phyloP scores from a whole-genome alignment of 2,888 invertebrate genomes.

The Homarus gammarus region DNA sequence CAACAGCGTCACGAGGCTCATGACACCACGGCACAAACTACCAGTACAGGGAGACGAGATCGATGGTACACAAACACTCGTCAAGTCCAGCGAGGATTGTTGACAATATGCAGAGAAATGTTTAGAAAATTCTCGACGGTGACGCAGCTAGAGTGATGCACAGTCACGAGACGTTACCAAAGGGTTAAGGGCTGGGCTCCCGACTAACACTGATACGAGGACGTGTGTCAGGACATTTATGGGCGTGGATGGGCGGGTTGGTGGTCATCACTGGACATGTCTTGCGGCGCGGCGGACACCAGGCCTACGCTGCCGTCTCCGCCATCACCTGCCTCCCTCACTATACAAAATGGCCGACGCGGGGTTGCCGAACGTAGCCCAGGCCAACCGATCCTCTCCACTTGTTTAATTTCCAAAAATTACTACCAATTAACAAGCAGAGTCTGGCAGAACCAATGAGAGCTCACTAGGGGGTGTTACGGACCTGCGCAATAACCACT shows the following conservation, averaged over 20 bases:
- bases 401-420: slow-evolving; percentile 72
- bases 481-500: slow-evolving; percentile 69
- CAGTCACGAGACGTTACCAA: too few species aligned
- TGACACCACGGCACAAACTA: too few species aligned
- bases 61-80: too few species aligned
- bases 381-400: slow-evolving; percentile 53
- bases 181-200: too few species aligned
- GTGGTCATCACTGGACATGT: neutral
- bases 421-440: slow-evolving; percentile 71
- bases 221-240: too few species aligned
- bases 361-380: slow-evolving; percentile 63
- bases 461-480: slow-evolving; percentile 69
- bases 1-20: too few species aligned
- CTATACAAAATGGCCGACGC: slow-evolving; percentile 69
- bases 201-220: too few species aligned
- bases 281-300: neutral
- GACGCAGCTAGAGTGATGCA: too few species aligned
- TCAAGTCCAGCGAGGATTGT: too few species aligned
- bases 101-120: too few species aligned
- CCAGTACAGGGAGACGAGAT: too few species aligned
- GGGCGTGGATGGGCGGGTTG: slow-evolving; percentile 35
- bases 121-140: too few species aligned
- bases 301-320: slow-evolving; percentile 23
- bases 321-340: slow-evolving; percentile 65
- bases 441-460: slow-evolving; percentile 71